Base-by-base conservation (phyloP, 2,888 invertebrate species). In the Autographa pulchrina region DNA sequence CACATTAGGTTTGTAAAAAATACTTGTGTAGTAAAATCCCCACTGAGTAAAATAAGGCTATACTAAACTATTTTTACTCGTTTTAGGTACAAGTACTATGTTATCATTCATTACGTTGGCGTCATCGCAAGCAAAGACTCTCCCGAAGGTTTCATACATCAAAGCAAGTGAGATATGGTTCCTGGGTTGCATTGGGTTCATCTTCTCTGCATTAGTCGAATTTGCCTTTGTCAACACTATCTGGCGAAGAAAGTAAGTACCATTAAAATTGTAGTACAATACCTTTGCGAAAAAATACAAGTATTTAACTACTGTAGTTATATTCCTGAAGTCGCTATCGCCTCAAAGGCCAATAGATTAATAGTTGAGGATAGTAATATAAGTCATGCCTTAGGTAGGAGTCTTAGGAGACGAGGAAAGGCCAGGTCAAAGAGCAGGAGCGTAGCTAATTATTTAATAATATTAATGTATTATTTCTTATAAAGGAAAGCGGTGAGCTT, bases 91-190 rank as follows among this genome's bases (percentile, higher is more conserved):
- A 2, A 97, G 98, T 83, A 98, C 98, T 0, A 98, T 98, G 97
- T 94, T 98, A 81, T 98, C 98, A 58, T 98, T 98, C 87, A 98
- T 98, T 85, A 98, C 98, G 16, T 94, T 98, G 74, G 98, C 98
- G 48, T 98, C 98, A 9, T 98, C 98, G 48, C 97, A 98, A 84
- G 98, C 97, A 63, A 98, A 98, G 92, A 98, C 98, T 8, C 92
- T 98, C 75, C 98, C 98, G 0, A 98, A 98, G 92, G 98, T 98
- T 31, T 98, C 98, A 2, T 98, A 98, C 87, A 98, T 98, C 75
- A 98, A 98, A 93, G 98, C 98, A 3, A 98, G 98, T 76, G 98
- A 98, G 92, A 97, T 98, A 75, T 98, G 98, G 98, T 98, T 98
- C 91, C 93, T 98, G 68, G 98, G 97, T 7, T 98, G 98, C 87